Conservation (phyloP, 2,797 vertebrate genomes). For the Tachyglossus aculeatus region DNA sequence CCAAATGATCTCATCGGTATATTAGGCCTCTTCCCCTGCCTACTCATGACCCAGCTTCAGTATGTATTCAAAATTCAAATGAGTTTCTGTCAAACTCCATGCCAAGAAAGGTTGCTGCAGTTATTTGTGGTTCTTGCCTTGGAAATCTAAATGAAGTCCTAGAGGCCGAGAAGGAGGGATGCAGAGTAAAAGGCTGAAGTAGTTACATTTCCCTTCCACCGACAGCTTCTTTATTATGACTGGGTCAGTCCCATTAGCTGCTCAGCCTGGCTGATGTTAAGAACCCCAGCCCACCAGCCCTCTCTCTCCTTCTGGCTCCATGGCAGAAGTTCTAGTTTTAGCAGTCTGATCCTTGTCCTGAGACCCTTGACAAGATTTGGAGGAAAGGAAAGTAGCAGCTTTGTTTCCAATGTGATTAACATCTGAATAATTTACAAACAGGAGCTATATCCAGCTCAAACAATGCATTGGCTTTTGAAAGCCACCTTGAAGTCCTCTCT, state of each 20-base stretch:
- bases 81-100: constrained; percentile 2
- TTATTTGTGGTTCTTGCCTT: background rate
- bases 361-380: background rate
- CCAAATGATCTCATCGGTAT: constrained; percentile 40
- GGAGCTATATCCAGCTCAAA: constrained; percentile 45
- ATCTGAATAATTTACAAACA: constrained; percentile 69
- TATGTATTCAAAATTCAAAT: background rate
- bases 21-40: background rate
- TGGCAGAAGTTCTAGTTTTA: rapidly evolving
- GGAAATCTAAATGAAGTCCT: background rate
- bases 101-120: background rate
- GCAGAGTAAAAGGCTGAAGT: background rate
- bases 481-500: constrained; percentile 3
- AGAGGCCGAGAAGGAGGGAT: background rate
- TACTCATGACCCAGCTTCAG: background rate
- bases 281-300: no score
- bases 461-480: constrained; percentile 24
- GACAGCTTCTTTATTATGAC: background rate
- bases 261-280: no score
- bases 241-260: background rate
- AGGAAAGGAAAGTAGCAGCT: constrained; percentile 57
- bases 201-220: background rate
- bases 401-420: constrained; percentile 68
- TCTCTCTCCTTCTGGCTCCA: no score
- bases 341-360: rapidly evolving